A percentile compares a stretch with the other conserved stretches of the same genome.
Conservation (phyloP, 2,888 invertebrate genomes). For the Pammene aurita region DNA sequence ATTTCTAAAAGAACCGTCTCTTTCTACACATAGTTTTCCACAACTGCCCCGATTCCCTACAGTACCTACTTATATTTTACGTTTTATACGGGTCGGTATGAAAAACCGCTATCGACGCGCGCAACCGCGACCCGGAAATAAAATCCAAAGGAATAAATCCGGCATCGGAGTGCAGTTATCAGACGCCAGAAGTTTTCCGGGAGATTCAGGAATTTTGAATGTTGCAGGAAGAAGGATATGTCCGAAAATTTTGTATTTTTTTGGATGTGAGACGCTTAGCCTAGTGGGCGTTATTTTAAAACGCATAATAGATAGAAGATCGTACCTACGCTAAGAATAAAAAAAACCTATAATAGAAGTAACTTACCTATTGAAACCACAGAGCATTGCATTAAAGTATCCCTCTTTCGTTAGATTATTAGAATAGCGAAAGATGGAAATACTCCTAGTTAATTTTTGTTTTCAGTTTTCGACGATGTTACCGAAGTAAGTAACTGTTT, state of each 20-base stretch:
- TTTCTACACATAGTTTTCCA: not conserved
- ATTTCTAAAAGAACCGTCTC: not conserved
- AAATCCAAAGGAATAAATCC: conserved; percentile 28
- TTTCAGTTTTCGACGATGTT: too few species aligned
- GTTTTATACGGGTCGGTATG: not conserved
- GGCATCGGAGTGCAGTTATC: not conserved
- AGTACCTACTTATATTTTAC: not conserved
- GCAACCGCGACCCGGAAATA: conserved; percentile 7
- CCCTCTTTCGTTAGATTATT: too few species aligned
- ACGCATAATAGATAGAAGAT: too few species aligned
- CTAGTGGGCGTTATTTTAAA: too few species aligned
- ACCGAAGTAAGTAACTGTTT: too few species aligned
- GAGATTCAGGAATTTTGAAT: not conserved
- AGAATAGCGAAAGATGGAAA: too few species aligned
- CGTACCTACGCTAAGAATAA: too few species aligned
- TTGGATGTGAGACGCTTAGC: not conserved
- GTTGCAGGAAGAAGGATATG: not conserved
- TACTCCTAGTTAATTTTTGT: too few species aligned
- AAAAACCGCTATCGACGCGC: conserved; percentile 16
- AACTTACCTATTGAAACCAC: too few species aligned
- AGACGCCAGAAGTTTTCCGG: too few species aligned
- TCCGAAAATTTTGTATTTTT: not conserved
- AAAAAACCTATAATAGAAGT: too few species aligned
- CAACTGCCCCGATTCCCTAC: not conserved
- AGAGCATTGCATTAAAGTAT: too few species aligned